phyloP scores from a whole-genome alignment of 2,797 vertebrate species.

The Acomys russatus region DNA sequence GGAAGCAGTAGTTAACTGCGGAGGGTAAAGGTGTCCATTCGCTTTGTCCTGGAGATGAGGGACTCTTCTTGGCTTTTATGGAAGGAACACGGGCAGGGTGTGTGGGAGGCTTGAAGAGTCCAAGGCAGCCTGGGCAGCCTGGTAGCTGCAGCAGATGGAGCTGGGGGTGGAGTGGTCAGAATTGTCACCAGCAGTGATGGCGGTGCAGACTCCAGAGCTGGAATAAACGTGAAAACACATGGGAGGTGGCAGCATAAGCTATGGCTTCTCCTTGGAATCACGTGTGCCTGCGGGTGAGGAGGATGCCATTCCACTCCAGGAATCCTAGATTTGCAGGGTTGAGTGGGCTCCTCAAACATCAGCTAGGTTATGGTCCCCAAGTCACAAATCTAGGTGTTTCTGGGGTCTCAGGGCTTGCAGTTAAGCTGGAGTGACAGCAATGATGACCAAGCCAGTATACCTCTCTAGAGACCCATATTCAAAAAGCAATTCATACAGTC shows the following conservation, averaged over 20 bases:
- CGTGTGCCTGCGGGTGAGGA: background rate
- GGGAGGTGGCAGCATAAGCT: conserved; percentile 63
- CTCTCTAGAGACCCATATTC: background rate
- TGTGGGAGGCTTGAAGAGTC: conserved; percentile 76
- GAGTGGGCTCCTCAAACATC: background rate
- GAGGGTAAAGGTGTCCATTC: background rate
- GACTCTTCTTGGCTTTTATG: background rate
- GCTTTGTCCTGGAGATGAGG: background rate
- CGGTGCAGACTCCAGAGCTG: conserved; percentile 64
- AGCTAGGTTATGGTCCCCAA: background rate
- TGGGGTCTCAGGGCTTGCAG: background rate
- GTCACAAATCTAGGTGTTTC: background rate
- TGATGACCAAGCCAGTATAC: no score
- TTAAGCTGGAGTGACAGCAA: background rate
- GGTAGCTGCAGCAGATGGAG: conserved; percentile 76
- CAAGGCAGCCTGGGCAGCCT: conserved; percentile 61
- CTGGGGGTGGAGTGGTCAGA: conserved; percentile 80
- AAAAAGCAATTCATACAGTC: background rate
- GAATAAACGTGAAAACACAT: conserved; percentile 39
- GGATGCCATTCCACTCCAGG: background rate
- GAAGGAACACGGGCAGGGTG: conserved; percentile 58
- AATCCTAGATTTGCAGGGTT: background rate
- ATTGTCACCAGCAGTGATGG: conserved; percentile 60
- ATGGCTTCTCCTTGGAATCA: background rate
- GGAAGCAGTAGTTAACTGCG: background rate